A percentile compares a stretch with the other conserved stretches of the same genome.
These are phyloP conservation scores for Lithobius niger DNA, from an alignment of 1,140 invertebrate species.

Conservation along the genomic window DNA sequence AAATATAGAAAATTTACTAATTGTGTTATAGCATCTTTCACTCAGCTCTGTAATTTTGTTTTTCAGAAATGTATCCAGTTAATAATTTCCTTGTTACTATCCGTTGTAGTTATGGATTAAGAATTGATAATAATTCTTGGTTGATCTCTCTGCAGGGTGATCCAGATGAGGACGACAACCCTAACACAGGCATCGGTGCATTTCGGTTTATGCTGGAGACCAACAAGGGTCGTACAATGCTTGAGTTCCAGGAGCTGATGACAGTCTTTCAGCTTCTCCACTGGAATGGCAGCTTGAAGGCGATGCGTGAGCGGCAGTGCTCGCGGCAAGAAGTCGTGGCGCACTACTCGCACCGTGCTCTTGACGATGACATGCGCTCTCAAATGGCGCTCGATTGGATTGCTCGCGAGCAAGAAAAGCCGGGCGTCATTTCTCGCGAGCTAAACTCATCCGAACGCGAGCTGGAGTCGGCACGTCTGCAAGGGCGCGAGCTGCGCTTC, in stretches of 20 bases:
- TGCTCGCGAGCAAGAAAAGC: slow-evolving; percentile 57
- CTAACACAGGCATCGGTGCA: slow-evolving; percentile 72
- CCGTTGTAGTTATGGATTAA: too few relatives aligned
- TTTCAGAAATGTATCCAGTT: too few relatives aligned
- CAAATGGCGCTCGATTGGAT: slow-evolving; percentile 95
- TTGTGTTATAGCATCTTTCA: too few relatives aligned
- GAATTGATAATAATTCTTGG: too few relatives aligned
- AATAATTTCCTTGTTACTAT: too few relatives aligned
- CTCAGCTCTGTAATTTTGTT: too few relatives aligned
- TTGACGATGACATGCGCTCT: slow-evolving; percentile 89
- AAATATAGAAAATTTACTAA: too few relatives aligned
- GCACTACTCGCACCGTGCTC: slow-evolving; percentile 70
- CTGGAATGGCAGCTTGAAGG: slow-evolving; percentile 87
- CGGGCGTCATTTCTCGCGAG: slow-evolving; percentile 64
- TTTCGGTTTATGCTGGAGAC: slow-evolving; percentile 91
- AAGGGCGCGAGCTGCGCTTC: slow-evolving; percentile 78
- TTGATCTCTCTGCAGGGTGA: slow-evolving; percentile 35
- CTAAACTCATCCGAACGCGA: slow-evolving; percentile 70
- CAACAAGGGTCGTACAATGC: slow-evolving; percentile 83
- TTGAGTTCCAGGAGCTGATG: slow-evolving; percentile 94
- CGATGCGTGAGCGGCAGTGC: slow-evolving; percentile 78
- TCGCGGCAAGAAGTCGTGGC: slow-evolving; percentile 83
- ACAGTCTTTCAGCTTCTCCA: slow-evolving; percentile 89
- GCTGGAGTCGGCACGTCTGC: slow-evolving; percentile 72
- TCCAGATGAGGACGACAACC: slow-evolving; percentile 43